Evolutionary conservation across 2,113 vertebrate species (phyloP).

Genomic region (Sigmodon hispidus): DNA sequence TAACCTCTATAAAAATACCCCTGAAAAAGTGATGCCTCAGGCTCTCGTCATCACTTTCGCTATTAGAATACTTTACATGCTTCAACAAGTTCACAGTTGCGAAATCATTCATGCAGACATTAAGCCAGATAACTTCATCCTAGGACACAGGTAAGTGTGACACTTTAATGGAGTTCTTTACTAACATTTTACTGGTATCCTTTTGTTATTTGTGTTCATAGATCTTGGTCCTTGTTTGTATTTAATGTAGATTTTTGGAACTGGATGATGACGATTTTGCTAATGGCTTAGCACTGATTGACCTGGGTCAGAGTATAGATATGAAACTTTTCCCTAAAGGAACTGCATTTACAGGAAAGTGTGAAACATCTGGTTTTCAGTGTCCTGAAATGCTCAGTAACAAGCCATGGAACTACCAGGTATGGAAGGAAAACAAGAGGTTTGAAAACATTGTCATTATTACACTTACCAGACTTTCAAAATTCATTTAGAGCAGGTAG

Average conservation of each 20-base stretch:
- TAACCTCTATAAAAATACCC: slow-evolving; percentile 92
- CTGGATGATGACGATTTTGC: slow-evolving; percentile 86
- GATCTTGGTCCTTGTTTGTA: slow-evolving; percentile 34
- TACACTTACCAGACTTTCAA: not conserved
- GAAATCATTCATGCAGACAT: slow-evolving; percentile 94
- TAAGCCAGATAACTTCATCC: slow-evolving; percentile 97
- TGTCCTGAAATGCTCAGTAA: slow-evolving; percentile 95
- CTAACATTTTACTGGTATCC: not conserved
- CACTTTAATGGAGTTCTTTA: not conserved
- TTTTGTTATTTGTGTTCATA: not conserved
- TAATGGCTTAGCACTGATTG: slow-evolving; percentile 93
- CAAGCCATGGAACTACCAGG: slow-evolving; percentile 96
- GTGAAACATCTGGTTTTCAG: slow-evolving; percentile 96
- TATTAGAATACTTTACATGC: slow-evolving; percentile 91
- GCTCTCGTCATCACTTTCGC: slow-evolving; percentile 93
- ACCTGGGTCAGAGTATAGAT: slow-evolving; percentile 96
- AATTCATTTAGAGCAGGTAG: not conserved
- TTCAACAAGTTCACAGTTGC: slow-evolving; percentile 91
- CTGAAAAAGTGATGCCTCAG: slow-evolving; percentile 93
- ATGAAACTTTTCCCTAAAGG: slow-evolving; percentile 93
- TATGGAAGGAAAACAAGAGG: slow-evolving; percentile 63
- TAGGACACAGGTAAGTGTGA: slow-evolving; percentile 90
- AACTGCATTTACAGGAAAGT: slow-evolving; percentile 91
- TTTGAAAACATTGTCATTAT: not conserved
- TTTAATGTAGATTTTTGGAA: slow-evolving; percentile 91